phyloP scores from a whole-genome alignment of 1,140 invertebrate species.

The Bursaphelenchus mucronatus region DNA sequence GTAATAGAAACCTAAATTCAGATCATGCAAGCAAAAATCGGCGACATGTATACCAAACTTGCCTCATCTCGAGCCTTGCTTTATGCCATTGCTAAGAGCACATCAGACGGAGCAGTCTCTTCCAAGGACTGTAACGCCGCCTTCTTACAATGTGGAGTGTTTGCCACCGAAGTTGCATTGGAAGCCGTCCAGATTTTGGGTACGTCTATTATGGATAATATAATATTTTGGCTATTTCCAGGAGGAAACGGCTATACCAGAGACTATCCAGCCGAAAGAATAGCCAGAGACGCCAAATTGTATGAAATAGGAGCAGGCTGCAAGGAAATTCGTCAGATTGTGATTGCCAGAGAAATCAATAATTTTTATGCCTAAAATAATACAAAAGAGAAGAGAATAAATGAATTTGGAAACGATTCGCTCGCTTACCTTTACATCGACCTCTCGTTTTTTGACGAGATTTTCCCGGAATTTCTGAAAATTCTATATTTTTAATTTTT shows the following conservation, averaged over 20 bases:
- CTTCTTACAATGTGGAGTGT: constrained; percentile 80
- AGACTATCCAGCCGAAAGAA: constrained; percentile 85
- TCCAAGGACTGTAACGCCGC: constrained; percentile 80
- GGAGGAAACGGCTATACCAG: constrained; percentile 92
- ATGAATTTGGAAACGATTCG: no score
- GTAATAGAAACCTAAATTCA: constrained; percentile 83
- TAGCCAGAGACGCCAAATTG: constrained; percentile 86
- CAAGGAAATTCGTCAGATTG: constrained; percentile 80
- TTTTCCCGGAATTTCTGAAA: no score
- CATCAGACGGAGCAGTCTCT: constrained; percentile 68
- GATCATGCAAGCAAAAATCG: constrained; percentile 77
- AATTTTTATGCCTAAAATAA: constrained; percentile 68
- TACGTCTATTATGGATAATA: constrained; percentile 2
- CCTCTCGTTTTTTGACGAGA: no score
- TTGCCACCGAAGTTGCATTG: constrained; percentile 77
- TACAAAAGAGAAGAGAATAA: no score
- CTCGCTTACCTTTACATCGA: no score
- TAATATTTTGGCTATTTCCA: no score
- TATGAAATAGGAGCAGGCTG: constrained; percentile 97
- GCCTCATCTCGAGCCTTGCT: constrained; percentile 78
- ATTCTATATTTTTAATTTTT: no score
- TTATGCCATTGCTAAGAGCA: constrained; percentile 77
- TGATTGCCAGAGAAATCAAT: constrained; percentile 80
- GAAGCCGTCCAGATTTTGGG: constrained; percentile 94
- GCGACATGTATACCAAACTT: constrained; percentile 87